Conservation (phyloP, 2,888 invertebrate genomes). For the Argynnis bischoffii region DNA sequence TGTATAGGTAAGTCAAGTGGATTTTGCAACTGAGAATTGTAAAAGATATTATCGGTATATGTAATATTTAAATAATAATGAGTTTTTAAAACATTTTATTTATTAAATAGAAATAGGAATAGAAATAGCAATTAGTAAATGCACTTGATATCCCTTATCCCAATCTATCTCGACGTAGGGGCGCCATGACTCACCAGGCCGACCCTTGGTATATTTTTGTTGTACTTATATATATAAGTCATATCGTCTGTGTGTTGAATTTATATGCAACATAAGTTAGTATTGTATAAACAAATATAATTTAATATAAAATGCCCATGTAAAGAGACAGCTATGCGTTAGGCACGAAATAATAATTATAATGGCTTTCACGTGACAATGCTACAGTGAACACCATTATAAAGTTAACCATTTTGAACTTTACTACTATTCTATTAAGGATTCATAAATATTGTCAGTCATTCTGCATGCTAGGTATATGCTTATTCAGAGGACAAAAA, state of each 20-base stretch:
- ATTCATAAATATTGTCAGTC: constrained; percentile 6
- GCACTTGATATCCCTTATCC: too few relatives aligned
- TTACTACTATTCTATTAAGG: constrained; percentile 6
- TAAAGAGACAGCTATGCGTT: constrained; percentile 26
- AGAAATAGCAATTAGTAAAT: too few relatives aligned
- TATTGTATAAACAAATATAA: not conserved
- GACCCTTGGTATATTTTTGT: too few relatives aligned
- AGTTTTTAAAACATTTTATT: too few relatives aligned
- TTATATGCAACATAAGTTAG: too few relatives aligned
- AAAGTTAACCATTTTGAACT: constrained; percentile 13
- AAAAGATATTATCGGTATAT: too few relatives aligned
- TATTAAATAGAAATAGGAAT: too few relatives aligned
- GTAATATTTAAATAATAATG: too few relatives aligned
- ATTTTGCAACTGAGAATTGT: not conserved
- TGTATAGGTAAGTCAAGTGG: constrained; percentile 11
- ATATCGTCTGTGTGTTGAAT: too few relatives aligned
- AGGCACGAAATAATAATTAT: constrained; percentile 36
- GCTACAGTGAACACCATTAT: constrained; percentile 7
- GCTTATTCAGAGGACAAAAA: constrained; percentile 5
- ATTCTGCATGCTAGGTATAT: constrained; percentile 2
- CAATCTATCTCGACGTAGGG: too few relatives aligned
- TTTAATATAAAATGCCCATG: constrained; percentile 10
- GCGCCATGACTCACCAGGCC: too few relatives aligned
- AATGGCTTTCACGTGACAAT: constrained; percentile 36
- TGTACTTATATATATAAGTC: too few relatives aligned